phyloP scores from a whole-genome alignment of 2,888 invertebrate genomes.

The Brassicogethes aeneus region DNA sequence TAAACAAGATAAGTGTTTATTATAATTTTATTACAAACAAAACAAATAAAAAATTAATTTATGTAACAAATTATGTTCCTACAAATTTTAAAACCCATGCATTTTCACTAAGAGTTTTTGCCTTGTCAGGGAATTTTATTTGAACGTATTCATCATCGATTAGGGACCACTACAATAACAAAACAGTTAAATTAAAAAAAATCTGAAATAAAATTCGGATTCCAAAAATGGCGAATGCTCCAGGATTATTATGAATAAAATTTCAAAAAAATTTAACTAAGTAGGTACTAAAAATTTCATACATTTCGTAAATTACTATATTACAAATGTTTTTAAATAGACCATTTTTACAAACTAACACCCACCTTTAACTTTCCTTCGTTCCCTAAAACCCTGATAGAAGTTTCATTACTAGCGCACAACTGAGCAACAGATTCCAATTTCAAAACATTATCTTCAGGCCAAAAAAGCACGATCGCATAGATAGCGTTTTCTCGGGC shows the following conservation, averaged over 20 bases:
- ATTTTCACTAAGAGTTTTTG: conserved; percentile 36
- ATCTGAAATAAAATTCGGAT: conserved; percentile 4
- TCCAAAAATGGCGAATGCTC: too few species aligned
- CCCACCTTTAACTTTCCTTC: conserved; percentile 22
- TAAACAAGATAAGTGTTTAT: too few species aligned
- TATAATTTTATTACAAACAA: neutral
- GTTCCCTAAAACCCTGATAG: conserved; percentile 48
- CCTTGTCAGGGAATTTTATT: conserved; percentile 40
- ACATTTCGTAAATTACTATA: too few species aligned
- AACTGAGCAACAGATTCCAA: conserved; percentile 35
- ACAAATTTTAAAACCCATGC: conserved; percentile 43
- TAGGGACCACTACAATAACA: neutral
- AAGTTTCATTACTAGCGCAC: conserved; percentile 22
- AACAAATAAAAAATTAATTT: too few species aligned
- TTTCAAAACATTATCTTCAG: conserved; percentile 45
- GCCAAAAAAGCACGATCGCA: conserved; percentile 64
- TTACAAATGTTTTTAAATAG: too few species aligned
- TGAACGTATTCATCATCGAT: conserved; percentile 18
- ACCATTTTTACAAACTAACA: conserved; percentile 13
- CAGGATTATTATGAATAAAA: too few species aligned
- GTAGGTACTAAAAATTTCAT: too few species aligned
- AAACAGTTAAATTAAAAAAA: conserved; percentile 1
- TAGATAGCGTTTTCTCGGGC: conserved; percentile 44
- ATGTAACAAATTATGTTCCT: neutral
- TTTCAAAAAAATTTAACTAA: too few species aligned